These are phyloP conservation scores for Meiosimyza platycephala DNA, from an alignment of 2,888 invertebrate species.

Conservation along the genomic window DNA sequence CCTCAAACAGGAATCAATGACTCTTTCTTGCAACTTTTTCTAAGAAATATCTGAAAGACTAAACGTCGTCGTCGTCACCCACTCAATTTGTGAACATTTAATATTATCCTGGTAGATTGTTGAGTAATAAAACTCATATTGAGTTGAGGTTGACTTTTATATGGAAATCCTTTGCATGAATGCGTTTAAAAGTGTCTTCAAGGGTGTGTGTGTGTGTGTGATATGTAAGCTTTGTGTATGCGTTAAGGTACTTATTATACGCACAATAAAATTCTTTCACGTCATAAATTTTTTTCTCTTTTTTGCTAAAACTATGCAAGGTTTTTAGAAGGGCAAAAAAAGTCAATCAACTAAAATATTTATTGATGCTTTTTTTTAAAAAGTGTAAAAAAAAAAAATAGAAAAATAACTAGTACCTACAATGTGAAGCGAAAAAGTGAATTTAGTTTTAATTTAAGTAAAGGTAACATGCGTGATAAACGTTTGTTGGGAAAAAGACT, in stretches of 20 bases:
- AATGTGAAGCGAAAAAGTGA: too few species aligned
- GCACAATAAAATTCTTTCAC: constrained; percentile 14
- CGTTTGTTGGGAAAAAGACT: too few species aligned
- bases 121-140: neutral
- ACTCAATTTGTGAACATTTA: neutral
- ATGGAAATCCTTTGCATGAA: neutral
- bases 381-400: too few species aligned
- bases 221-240: neutral
- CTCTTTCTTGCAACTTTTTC: too few species aligned
- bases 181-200: neutral
- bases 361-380: too few species aligned
- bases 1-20: too few species aligned
- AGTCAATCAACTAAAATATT: neutral
- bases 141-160: constrained; percentile 10
- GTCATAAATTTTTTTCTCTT: neutral
- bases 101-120: too few species aligned
- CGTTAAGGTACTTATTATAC: neutral
- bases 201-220: neutral
- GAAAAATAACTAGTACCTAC: too few species aligned
- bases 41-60: too few species aligned
- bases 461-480: too few species aligned
- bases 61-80: neutral
- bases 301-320: neutral
- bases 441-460: too few species aligned
- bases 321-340: neutral